These are phyloP conservation scores for Acromyrmex heyeri DNA, from an alignment of 1,140 invertebrate genomes.

Conservation along the genomic window DNA sequence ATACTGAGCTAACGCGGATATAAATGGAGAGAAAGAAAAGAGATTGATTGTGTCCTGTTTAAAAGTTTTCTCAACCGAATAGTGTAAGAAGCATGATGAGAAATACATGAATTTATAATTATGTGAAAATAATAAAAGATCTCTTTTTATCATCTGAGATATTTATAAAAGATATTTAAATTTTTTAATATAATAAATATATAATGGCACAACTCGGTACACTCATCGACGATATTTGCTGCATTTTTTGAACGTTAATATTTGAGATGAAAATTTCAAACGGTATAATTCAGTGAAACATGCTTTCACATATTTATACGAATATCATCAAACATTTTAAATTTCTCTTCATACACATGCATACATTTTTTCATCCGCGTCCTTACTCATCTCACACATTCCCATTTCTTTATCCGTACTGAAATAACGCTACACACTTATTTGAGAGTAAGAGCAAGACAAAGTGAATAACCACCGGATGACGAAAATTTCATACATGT, in stretches of 20 bases:
- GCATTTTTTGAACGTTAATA: background rate
- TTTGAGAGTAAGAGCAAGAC: background rate
- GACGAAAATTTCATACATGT: slow-evolving; percentile 35
- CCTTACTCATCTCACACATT: background rate
- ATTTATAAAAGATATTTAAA: slow-evolving; percentile 4
- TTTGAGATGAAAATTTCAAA: background rate
- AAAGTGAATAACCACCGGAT: slow-evolving; percentile 2
- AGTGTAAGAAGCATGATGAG: background rate
- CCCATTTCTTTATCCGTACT: background rate
- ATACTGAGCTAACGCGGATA: slow-evolving; percentile 8
- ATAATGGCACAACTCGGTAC: background rate
- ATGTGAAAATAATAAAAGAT: background rate
- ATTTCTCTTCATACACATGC: background rate
- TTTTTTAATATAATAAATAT: background rate
- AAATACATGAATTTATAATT: slow-evolving; percentile 38
- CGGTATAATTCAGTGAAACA: background rate
- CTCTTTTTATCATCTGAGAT: background rate
- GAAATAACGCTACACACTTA: background rate
- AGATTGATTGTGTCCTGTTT: slow-evolving; percentile 15
- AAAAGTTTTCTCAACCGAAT: slow-evolving; percentile 5
- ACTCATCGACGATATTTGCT: background rate
- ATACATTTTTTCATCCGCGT: background rate
- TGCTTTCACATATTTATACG: background rate
- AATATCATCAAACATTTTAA: background rate
- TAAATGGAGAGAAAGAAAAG: background rate